Percentiles rank a stretch among this genome's conserved stretches.
Evolutionary conservation across 2,888 invertebrate genomes (phyloP).

Genomic region (Icerya purchasi): DNA sequence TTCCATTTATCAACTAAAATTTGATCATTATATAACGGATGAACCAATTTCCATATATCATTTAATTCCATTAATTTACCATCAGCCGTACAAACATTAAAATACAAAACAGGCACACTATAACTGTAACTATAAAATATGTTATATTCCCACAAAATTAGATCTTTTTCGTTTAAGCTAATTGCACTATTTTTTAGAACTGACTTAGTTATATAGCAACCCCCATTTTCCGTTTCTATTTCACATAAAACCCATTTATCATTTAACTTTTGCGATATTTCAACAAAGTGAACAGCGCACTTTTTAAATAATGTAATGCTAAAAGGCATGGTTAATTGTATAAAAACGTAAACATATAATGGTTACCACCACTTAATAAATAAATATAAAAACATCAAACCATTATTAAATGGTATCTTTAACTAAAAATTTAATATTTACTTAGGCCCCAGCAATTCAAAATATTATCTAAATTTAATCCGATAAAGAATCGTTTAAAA

Average conservation of each 20-base stretch:
- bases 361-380: too few relatives aligned
- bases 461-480: too few relatives aligned
- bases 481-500: too few relatives aligned
- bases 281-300: background rate
- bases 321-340: too few relatives aligned
- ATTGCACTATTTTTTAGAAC: background rate
- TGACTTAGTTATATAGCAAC: background rate
- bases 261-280: background rate
- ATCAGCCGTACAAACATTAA: slow-evolving; percentile 32
- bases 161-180: background rate
- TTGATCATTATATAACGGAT: slow-evolving; percentile 24
- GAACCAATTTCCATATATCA: slow-evolving; percentile 12
- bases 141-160: slow-evolving; percentile 23
- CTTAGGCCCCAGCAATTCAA: too few relatives aligned
- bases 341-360: too few relatives aligned
- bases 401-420: too few relatives aligned
- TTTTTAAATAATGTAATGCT: background rate
- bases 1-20: slow-evolving; percentile 39
- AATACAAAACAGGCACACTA: slow-evolving; percentile 27
- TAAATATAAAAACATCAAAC: too few relatives aligned
- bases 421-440: too few relatives aligned
- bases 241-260: background rate
- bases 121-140: slow-evolving; percentile 21
- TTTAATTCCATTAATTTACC: slow-evolving; percentile 17
- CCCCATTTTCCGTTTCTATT: background rate